Evolutionary conservation across 2,888 invertebrate genomes (phyloP).

Genomic region (Gryllus longicercus): DNA sequence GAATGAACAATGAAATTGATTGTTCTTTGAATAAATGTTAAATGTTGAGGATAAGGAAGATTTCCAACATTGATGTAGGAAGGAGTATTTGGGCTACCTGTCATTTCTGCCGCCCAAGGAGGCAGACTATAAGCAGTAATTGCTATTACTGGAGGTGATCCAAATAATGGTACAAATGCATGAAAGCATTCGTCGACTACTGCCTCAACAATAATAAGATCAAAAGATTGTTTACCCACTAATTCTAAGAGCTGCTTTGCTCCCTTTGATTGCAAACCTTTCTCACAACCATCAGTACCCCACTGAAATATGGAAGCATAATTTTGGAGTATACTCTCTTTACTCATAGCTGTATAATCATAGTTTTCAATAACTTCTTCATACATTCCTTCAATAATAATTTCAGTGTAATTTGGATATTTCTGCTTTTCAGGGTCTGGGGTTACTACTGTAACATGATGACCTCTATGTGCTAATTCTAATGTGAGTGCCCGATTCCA

Average conservation of each 20-base stretch:
- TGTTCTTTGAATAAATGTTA: slow-evolving; percentile 35
- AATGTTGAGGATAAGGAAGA: slow-evolving; percentile 28
- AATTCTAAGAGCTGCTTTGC: slow-evolving; percentile 24
- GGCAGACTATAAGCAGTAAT: slow-evolving; percentile 33
- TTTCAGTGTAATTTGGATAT: slow-evolving; percentile 30
- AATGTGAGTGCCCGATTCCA: slow-evolving; percentile 32
- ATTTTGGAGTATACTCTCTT: neutral
- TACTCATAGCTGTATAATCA: slow-evolving; percentile 2
- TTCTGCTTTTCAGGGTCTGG: slow-evolving; percentile 32
- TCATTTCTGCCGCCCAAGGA: slow-evolving; percentile 24
- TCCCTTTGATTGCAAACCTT: slow-evolving; percentile 25
- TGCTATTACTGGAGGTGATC: slow-evolving; percentile 33
- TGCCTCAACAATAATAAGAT: slow-evolving; percentile 32
- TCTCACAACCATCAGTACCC: slow-evolving; percentile 25
- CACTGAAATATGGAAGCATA: neutral
- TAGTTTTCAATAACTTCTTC: neutral
- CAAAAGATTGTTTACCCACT: slow-evolving; percentile 28
- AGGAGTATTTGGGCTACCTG: slow-evolving; percentile 32
- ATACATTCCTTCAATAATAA: slow-evolving; percentile 33
- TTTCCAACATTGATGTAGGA: slow-evolving; percentile 31
- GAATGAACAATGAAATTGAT: slow-evolving; percentile 31
- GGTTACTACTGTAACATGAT: slow-evolving; percentile 35
- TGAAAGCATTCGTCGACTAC: slow-evolving; percentile 31
- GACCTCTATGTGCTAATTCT: slow-evolving; percentile 32
- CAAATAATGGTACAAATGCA: slow-evolving; percentile 30